phyloP scores from a whole-genome alignment of 1,140 invertebrate species.

The Psix sp. region DNA sequence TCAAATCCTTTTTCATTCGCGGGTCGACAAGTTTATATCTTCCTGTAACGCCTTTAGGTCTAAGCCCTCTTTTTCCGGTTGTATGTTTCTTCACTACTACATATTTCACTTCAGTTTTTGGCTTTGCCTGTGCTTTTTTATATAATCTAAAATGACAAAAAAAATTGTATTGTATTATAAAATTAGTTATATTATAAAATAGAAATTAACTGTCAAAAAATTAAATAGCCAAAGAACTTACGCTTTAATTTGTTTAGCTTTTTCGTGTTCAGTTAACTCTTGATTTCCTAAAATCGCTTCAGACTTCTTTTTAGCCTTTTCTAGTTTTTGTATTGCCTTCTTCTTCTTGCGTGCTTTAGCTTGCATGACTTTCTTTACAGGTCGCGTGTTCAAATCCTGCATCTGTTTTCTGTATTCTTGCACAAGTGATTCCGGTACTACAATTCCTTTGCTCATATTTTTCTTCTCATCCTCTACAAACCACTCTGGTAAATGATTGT shows the following conservation, averaged over 20 bases:
- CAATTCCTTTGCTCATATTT: constrained; percentile 88
- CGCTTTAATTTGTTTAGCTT: constrained; percentile 93
- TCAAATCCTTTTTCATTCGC: constrained; percentile 96
- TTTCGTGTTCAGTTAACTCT: constrained; percentile 94
- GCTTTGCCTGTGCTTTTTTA: constrained; percentile 90
- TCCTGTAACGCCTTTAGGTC: constrained; percentile 93
- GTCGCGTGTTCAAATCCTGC: constrained; percentile 93
- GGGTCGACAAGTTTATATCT: constrained; percentile 96
- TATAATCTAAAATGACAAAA: constrained; percentile 83
- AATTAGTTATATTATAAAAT: background rate
- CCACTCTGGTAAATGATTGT: constrained; percentile 96
- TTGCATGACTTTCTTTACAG: constrained; percentile 99
- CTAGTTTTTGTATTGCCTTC: constrained; percentile 88
- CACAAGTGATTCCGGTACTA: constrained; percentile 86
- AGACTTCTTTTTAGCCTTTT: constrained; percentile 96
- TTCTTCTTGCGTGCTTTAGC: constrained; percentile 98
- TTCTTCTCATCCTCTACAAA: constrained; percentile 96
- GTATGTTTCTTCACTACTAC: constrained; percentile 95
- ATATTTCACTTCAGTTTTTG: constrained; percentile 94
- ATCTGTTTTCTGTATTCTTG: constrained; percentile 86
- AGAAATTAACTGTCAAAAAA: background rate
- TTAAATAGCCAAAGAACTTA: constrained; percentile 75
- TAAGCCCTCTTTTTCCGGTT: constrained; percentile 84
- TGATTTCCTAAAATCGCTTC: constrained; percentile 93
- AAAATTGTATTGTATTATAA: constrained; percentile 4